Conservation (phyloP, 1,140 invertebrate genomes). For the Mactra quadrangularis region DNA sequence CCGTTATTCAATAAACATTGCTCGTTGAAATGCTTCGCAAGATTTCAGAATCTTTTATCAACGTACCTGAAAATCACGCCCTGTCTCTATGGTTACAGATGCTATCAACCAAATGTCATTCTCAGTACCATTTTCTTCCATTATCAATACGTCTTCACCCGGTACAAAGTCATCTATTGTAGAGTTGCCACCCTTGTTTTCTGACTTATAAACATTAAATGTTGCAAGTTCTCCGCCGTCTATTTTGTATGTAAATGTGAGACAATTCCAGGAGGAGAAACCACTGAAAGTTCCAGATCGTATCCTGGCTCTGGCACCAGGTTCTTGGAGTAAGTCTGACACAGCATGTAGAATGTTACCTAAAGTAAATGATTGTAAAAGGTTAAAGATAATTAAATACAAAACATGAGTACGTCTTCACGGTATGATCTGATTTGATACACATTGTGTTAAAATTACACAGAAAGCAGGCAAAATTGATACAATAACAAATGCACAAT, state of each 20-base stretch:
- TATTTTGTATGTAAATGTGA: conserved; percentile 35
- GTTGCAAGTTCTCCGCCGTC: conserved; percentile 42
- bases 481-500: too few relatives aligned
- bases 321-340: conserved; percentile 12
- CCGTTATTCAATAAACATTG: too few relatives aligned
- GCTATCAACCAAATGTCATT: neutral
- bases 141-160: neutral
- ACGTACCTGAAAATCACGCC: conserved; percentile 18
- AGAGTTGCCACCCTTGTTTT: neutral
- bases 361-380: too few relatives aligned
- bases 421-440: too few relatives aligned
- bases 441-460: too few relatives aligned
- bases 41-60: too few relatives aligned
- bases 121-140: conserved; percentile 13
- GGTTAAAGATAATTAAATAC: too few relatives aligned
- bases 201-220: conserved; percentile 18
- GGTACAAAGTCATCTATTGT: neutral
- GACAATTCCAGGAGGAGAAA: conserved; percentile 6
- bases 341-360: conserved; percentile 43
- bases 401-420: too few relatives aligned
- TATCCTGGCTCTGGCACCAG: conserved; percentile 28
- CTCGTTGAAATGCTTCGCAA: too few relatives aligned
- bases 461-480: too few relatives aligned
- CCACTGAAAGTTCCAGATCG: neutral
- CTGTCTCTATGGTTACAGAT: neutral